Percentiles rank a stretch among this genome's conserved stretches.
Conservation (phyloP, 2,113 vertebrate genomes). For the Romanogobio albipinnatus region DNA sequence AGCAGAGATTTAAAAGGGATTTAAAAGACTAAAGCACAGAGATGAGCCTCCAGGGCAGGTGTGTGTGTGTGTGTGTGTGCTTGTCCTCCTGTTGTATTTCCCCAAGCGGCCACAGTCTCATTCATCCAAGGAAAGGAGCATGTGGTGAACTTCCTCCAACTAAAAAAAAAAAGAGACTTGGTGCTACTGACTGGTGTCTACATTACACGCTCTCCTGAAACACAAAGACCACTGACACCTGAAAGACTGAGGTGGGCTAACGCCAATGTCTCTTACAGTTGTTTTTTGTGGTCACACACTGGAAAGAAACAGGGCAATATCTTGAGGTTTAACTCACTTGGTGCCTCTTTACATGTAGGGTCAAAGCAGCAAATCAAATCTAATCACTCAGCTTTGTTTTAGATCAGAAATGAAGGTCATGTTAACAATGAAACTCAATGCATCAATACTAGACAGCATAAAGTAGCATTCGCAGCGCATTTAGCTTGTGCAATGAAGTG, state of each 20-base stretch:
- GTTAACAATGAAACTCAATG: too few species aligned
- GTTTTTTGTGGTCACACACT: constrained; percentile 2
- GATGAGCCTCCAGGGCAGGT: neutral
- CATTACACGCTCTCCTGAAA: constrained; percentile 30
- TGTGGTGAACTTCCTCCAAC: constrained; percentile 42
- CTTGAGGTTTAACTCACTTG: neutral
- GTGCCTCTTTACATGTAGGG: neutral
- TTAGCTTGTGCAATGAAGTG: neutral
- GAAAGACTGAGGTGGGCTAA: neutral
- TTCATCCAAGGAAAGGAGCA: constrained; percentile 36
- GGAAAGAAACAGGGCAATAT: neutral
- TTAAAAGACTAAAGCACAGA: constrained; percentile 9
- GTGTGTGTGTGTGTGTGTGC: neutral
- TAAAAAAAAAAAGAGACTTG: constrained; percentile 4
- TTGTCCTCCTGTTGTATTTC: constrained; percentile 12
- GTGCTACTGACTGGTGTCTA: constrained; percentile 33
- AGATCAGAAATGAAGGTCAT: too few species aligned
- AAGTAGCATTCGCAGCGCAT: neutral
- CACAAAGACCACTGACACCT: constrained; percentile 3
- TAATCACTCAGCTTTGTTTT: too few species aligned
- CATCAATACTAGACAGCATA: too few species aligned
- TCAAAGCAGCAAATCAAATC: neutral
- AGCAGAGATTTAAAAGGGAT: constrained; percentile 16
- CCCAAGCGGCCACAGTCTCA: constrained; percentile 18
- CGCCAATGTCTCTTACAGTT: neutral